A percentile compares a stretch with the other conserved stretches of the same genome.
Conservation (phyloP, 2,888 invertebrate species). For the Oxyteleia sp. region DNA sequence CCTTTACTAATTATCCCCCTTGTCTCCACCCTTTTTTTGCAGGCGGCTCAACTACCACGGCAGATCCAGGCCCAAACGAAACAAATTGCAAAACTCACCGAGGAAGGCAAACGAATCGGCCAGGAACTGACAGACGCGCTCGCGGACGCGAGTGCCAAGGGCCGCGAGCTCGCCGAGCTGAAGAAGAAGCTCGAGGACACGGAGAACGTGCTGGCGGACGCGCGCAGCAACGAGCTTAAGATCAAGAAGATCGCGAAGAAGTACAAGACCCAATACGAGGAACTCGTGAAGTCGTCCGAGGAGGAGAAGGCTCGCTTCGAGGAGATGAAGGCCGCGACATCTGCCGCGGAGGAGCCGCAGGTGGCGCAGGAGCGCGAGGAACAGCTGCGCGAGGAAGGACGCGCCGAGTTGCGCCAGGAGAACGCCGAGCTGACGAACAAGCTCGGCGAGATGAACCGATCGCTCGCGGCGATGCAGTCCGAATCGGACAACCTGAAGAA, state of each 20-base stretch:
- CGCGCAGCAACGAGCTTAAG: conserved; percentile 91
- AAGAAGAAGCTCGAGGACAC: conserved; percentile 91
- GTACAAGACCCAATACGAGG: conserved; percentile 95
- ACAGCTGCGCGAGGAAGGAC: conserved; percentile 89
- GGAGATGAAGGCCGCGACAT: conserved; percentile 88
- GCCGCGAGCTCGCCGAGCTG: conserved; percentile 90
- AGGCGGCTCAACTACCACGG: conserved; percentile 88
- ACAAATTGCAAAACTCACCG: conserved; percentile 85
- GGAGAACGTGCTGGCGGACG: conserved; percentile 91
- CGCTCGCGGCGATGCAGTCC: conserved; percentile 88
- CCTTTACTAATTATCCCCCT: too few species aligned
- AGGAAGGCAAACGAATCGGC: conserved; percentile 90
- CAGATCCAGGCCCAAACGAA: conserved; percentile 83
- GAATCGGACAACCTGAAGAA: conserved; percentile 91
- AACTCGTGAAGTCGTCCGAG: conserved; percentile 91
- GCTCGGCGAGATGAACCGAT: conserved; percentile 88
- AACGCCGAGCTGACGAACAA: conserved; percentile 91
- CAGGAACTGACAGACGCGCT: conserved; percentile 91
- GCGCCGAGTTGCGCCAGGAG: conserved; percentile 88
- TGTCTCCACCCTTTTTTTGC: neutral
- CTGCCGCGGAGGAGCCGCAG: conserved; percentile 85
- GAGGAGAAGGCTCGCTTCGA: conserved; percentile 90
- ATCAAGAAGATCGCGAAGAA: conserved; percentile 97
- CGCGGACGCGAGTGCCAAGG: conserved; percentile 89
- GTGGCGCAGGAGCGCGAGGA: conserved; percentile 85